A percentile compares a stretch with the other conserved stretches of the same genome.
phyloP scores from a whole-genome alignment of 1,140 invertebrate genomes.

The Ceratitis capitata region DNA sequence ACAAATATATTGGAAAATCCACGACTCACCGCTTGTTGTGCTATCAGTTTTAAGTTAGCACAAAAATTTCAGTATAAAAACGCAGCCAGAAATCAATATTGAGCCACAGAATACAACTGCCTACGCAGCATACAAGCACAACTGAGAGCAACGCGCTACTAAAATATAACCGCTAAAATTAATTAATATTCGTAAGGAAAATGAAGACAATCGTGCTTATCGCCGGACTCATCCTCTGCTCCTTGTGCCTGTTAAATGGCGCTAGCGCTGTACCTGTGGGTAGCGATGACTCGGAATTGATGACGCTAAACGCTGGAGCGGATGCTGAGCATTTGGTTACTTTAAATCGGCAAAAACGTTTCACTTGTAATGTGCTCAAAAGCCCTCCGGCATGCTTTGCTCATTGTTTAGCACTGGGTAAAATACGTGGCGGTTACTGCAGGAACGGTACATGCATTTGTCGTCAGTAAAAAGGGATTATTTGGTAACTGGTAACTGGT shows the following conservation, averaged over 20 bases:
- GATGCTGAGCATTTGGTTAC: neutral
- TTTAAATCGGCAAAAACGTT: neutral
- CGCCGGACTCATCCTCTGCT: neutral
- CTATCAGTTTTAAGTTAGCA: too few species aligned
- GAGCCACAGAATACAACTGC: too few species aligned
- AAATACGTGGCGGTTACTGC: conserved; percentile 54
- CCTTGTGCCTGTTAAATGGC: neutral
- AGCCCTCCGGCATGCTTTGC: conserved; percentile 45
- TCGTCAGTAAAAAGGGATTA: conserved; percentile 41
- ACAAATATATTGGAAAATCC: too few species aligned
- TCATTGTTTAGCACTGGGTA: conserved; percentile 49
- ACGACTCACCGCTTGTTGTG: too few species aligned
- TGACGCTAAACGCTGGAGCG: neutral
- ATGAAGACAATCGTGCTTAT: neutral
- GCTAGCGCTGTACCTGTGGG: neutral
- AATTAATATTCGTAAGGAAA: too few species aligned
- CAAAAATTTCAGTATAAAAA: too few species aligned
- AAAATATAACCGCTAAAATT: too few species aligned
- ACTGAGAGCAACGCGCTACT: too few species aligned
- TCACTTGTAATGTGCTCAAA: neutral
- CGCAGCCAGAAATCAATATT: too few species aligned
- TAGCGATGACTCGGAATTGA: neutral
- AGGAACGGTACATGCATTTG: conserved; percentile 52
- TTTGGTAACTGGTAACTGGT: too few species aligned
- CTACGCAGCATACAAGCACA: too few species aligned